Evolutionary conservation across 1,140 invertebrate species (phyloP), one percentile per base, ranked within the genome.

Genomic region (Eriocheir sinensis): DNA sequence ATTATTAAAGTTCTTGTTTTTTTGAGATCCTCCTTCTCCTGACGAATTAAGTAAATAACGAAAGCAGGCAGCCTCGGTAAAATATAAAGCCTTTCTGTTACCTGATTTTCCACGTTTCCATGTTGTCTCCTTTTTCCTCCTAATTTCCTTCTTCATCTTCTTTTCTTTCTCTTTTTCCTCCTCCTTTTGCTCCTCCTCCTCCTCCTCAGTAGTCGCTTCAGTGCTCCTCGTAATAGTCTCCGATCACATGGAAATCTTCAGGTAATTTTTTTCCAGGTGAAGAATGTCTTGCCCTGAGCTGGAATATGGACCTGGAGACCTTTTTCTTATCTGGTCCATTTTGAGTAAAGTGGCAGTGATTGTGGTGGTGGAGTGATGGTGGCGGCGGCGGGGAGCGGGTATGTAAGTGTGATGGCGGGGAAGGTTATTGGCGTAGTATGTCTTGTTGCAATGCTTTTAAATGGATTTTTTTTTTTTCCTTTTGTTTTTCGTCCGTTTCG

Each of bases 191-290:
- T 81, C 27, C 27, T 81, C 27, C 27, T 81, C 79, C 79, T n/a
- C 27, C 30, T n/a, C 81, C 36, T 8, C 81, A 36, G 53, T 44
- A 17, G 30, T 44, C 83, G 92, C 92, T 83, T 93, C 41, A 88
- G 41, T 48, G 92, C 92, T 88, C 53, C 85, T 48, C 38, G 83
- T 93, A 93, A 93, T 88, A 93, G 85, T 93, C 44, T 93, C 83
- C 92, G 32, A 88, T 93, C 92, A 93, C 44, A 93, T 88, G 92
- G 83, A 93, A 93, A 93, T 44, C 92, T 93, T 88, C 92, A 93
- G 81, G 41, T 88, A 93, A 88, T 34, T 93, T 72, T 93, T 93
- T 81, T 91, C 80, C 80, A 93, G 80, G 38, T 85, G 40, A 86
- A 32, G 80, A 44, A 93, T 81, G 80, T 92, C 91, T 21, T 38